Evolutionary conservation across 2,888 invertebrate species (phyloP).

Genomic region (Syritta pipiens): DNA sequence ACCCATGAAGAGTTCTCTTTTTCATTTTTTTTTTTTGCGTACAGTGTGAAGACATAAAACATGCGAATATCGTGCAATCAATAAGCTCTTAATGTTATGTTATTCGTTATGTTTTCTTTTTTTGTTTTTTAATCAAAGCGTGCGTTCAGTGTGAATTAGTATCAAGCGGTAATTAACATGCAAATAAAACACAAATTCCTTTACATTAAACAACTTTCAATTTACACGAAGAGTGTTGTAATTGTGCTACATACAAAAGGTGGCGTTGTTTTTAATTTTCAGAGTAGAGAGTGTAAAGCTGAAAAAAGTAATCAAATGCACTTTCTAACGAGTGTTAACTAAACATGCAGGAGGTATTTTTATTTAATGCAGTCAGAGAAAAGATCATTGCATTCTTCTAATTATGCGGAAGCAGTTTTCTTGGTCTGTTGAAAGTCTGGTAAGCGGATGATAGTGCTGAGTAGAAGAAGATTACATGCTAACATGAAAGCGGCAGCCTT

Average conservation of each 20-base stretch:
- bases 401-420: too few species aligned
- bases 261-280: too few species aligned
- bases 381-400: too few species aligned
- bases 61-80: slow-evolving; percentile 21
- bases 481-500: too few species aligned
- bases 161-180: slow-evolving; percentile 33
- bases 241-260: not conserved
- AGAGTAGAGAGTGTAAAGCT: too few species aligned
- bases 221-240: not conserved
- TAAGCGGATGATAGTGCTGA: too few species aligned
- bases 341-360: too few species aligned
- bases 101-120: slow-evolving; percentile 1
- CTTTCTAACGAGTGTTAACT: too few species aligned
- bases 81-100: slow-evolving; percentile 14
- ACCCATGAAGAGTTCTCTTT: not conserved
- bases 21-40: slow-evolving; percentile 1
- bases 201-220: slow-evolving; percentile 2
- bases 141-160: slow-evolving; percentile 21
- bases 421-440: too few species aligned
- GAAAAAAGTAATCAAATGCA: too few species aligned
- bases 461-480: too few species aligned
- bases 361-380: too few species aligned
- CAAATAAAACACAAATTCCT: slow-evolving; percentile 11
- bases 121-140: slow-evolving; percentile 27
- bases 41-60: slow-evolving; percentile 15